Percentiles rank a stretch among this genome's conserved stretches.
phyloP scores from a whole-genome alignment of 2,113 vertebrate genomes.

The Phycodurus eques region DNA sequence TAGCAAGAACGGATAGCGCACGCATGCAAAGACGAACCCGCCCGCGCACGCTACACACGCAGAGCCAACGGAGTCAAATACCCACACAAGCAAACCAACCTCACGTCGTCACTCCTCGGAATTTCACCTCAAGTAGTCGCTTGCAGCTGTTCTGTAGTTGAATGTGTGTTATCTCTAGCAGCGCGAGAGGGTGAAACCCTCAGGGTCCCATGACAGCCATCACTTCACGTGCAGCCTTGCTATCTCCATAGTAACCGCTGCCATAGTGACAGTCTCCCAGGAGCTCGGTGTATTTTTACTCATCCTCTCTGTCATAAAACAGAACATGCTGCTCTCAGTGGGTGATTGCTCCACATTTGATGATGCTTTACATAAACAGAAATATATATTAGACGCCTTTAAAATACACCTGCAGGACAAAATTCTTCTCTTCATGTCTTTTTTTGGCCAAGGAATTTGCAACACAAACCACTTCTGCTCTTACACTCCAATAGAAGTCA shows the following conservation, averaged over 20 bases:
- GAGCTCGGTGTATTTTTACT: slow-evolving; percentile 68
- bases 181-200: slow-evolving; percentile 50
- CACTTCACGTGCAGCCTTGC: slow-evolving; percentile 58
- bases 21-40: slow-evolving; percentile 8
- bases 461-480: not conserved
- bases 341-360: slow-evolving; percentile 63
- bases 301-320: slow-evolving; percentile 55
- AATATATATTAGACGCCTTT: slow-evolving; percentile 35
- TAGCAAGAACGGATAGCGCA: slow-evolving; percentile 11
- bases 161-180: slow-evolving; percentile 21
- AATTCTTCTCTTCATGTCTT: not conserved
- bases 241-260: slow-evolving; percentile 63
- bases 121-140: slow-evolving; percentile 12
- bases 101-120: not conserved
- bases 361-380: slow-evolving; percentile 34
- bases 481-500: not conserved
- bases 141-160: slow-evolving; percentile 21
- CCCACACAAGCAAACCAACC: slow-evolving; percentile 2
- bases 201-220: slow-evolving; percentile 41
- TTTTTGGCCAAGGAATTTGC: not conserved
- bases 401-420: slow-evolving; percentile 1
- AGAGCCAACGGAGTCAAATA: slow-evolving; percentile 5
- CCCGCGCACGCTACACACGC: slow-evolving; percentile 4
- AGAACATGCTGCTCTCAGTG: slow-evolving; percentile 63
- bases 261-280: slow-evolving; percentile 67